Conservation (phyloP, 2,113 vertebrate genomes). For the Vulpes lagopus region DNA sequence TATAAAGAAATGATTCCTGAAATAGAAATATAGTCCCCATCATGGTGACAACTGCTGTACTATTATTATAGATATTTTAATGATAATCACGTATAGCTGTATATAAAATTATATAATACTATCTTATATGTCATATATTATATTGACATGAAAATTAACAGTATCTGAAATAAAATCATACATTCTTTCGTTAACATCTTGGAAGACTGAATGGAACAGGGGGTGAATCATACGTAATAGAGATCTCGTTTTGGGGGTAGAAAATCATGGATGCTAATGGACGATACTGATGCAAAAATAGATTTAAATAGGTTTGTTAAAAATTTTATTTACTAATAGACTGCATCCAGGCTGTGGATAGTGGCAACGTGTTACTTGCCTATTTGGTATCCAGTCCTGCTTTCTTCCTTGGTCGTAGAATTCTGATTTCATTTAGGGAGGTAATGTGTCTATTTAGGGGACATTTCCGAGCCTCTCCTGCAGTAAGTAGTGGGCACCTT, state of each 20-base stretch:
- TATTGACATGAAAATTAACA: background rate
- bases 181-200: slow-evolving; percentile 1
- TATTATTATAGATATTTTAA: background rate
- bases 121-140: background rate
- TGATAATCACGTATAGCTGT: background rate
- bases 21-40: background rate
- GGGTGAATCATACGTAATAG: background rate
- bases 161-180: slow-evolving; percentile 22
- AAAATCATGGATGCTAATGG: background rate
- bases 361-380: background rate
- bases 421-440: background rate
- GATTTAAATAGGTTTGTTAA: slow-evolving; percentile 4
- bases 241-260: background rate
- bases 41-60: background rate
- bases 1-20: slow-evolving; percentile 1
- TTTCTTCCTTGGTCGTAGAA: background rate
- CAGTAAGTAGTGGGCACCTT: background rate
- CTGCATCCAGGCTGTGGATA: background rate
- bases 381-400: background rate
- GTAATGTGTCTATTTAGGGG: background rate
- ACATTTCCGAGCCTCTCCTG: background rate
- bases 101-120: background rate
- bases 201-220: background rate
- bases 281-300: slow-evolving; percentile 4
- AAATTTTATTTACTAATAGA: background rate